Evolutionary conservation across 2,113 vertebrate species (phyloP).

Genomic region (Suricata suricatta): DNA sequence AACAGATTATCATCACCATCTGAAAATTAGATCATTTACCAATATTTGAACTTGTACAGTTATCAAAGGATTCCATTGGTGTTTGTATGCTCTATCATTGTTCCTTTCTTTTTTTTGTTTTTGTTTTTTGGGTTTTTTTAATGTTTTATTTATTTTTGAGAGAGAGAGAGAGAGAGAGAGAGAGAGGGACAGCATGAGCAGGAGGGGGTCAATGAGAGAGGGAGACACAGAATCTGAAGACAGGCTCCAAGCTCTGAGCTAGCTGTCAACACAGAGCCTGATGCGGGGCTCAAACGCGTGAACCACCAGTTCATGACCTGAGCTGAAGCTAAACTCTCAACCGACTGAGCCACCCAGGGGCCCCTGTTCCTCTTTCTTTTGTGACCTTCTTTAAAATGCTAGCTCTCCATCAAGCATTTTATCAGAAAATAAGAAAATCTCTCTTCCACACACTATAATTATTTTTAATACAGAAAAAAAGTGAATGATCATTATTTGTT

Average conservation of each 20-base stretch:
- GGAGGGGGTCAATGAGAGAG: no score
- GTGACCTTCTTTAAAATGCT: neutral
- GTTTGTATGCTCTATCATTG: neutral
- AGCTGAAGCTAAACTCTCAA: no score
- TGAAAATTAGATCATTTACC: neutral
- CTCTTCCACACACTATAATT: neutral
- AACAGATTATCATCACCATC: neutral
- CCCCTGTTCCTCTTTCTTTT: neutral
- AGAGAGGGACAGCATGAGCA: no score
- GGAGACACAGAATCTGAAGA: no score
- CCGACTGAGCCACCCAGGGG: no score
- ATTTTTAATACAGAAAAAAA: conserved; percentile 51
- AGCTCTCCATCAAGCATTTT: conserved; percentile 9
- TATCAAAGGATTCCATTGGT: neutral
- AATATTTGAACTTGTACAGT: neutral
- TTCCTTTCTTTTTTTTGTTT: neutral
- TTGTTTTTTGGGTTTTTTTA: no score
- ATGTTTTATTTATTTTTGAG: no score
- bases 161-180: no score
- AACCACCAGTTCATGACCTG: no score
- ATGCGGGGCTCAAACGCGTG: no score
- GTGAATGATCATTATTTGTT: conserved; percentile 28
- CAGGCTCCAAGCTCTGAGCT: no score
- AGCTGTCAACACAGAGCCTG: no score
- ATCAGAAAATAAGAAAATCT: conserved; percentile 61